These are phyloP conservation scores for Apamea crenata DNA, from an alignment of 2,888 invertebrate genomes.

Conservation along the genomic window DNA sequence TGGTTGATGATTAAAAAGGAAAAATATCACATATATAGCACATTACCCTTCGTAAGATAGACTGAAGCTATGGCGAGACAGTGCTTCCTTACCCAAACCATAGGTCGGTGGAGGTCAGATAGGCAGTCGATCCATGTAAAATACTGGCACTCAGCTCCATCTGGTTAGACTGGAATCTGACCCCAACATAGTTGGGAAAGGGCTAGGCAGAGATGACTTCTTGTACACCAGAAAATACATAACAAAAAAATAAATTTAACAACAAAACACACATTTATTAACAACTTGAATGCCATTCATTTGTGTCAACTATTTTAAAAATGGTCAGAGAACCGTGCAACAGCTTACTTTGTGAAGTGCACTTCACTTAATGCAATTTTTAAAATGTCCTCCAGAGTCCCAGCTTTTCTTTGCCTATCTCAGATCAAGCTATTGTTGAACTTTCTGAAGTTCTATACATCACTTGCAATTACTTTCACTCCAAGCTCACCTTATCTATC, in stretches of 20 bases:
- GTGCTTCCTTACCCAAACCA: too few species aligned
- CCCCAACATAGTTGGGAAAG: too few species aligned
- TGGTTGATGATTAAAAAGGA: not conserved
- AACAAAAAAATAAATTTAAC: too few species aligned
- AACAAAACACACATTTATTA: too few species aligned
- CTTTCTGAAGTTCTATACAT: conserved; percentile 53
- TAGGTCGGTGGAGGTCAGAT: too few species aligned
- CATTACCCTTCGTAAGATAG: not conserved
- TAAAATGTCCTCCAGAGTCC: conserved; percentile 53
- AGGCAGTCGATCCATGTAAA: too few species aligned
- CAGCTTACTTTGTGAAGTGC: conserved; percentile 39
- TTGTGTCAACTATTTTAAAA: conserved; percentile 12
- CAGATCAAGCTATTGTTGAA: conserved; percentile 62
- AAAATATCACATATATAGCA: not conserved
- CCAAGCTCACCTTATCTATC: conserved; percentile 30
- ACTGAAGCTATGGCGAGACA: too few species aligned
- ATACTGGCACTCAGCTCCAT: too few species aligned
- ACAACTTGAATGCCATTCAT: not conserved
- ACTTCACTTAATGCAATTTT: conserved; percentile 68
- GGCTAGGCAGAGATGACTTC: too few species aligned
- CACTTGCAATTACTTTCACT: conserved; percentile 54
- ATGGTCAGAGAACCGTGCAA: not conserved
- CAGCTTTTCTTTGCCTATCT: conserved; percentile 54
- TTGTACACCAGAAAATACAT: too few species aligned
- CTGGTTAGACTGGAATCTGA: too few species aligned